Base-by-base conservation (phyloP, 2,888 invertebrate species). In the Himalopsyche kuldschensis region DNA sequence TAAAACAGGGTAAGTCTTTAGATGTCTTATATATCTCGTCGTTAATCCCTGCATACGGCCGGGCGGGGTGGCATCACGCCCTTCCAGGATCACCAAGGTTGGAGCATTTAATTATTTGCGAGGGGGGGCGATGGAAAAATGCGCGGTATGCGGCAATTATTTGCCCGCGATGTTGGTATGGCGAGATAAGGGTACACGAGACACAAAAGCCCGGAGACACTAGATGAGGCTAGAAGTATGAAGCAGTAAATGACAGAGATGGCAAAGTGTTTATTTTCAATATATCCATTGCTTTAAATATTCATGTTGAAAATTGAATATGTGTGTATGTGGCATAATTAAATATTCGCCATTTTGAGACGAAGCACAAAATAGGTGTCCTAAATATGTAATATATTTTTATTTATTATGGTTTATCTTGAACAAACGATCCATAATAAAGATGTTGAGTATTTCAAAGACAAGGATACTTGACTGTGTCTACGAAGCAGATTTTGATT, bases 41-140 rank as follows among this genome's bases (percentile, higher is more conserved):
- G 55, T 55, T 55, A 55, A 55, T 55, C 55, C 20, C 24, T 24
- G 55, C 20, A 55, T 55, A 20, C 3, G 75, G 75, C 20, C n/a
- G 6, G 6, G n/a, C 24, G 3, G 75, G 31, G 80, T 30, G 80
- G 55, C 46, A 79, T 79, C 31, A 27, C 32, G 31, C 30, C 75
- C 30, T 27, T 75, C 11, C 75, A 27, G 32, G 31, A 75, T 31
- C 20, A 47, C 48, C 46, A 79, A 79, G 79, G 41, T 35, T 24
- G 82, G 84, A 82, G 46, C 85, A 84, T 86, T 86, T 86, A 86
- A 86, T 86, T 86, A 86, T 86, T 84, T 85, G 83, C 84, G 83
- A 82, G 81, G 84, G 84, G n/a, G 83, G 84, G 80, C 82, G 81
- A 82, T 63, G 84, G 84, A 86, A 86, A 86, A 86, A 86, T 86